Evolutionary conservation across 2,888 invertebrate genomes (phyloP), one percentile per base, ranked within the genome.

Genomic region (Lapara coniferarum): DNA sequence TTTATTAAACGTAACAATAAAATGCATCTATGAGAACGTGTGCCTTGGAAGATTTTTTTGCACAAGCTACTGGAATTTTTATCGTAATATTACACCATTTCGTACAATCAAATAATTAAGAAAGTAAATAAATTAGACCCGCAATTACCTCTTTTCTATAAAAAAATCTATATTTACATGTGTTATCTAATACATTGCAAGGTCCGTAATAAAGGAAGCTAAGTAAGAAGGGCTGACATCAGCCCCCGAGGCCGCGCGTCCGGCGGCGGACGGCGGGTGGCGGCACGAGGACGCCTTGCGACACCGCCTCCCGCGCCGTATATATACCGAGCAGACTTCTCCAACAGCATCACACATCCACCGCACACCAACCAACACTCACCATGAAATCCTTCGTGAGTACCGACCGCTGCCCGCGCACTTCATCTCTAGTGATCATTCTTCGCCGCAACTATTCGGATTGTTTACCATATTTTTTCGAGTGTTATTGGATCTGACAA

Each of bases 381-480:
- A 75, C 71, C 73, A 88, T 88, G 88, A 87, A 82, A 73, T 74
- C 79, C 75, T 80, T 85, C 71, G 88, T 88, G 71, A 88, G 88
- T 88, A 79, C 72, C 8, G 12, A 79, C 72, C 8, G 13, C 14
- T 19, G 19, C 25, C 8, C 19, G 14, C n/a, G 8, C 2, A 25
- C 25, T 25, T 2, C 2, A 25, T 25, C 25, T 1, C 25, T 63
- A 16, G 30, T 16, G 14, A 53, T 13, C 16, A 37, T 8, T 37
- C 37, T 3, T 8, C 37, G 37, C 37, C 5, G 37, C 5, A 37
- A 37, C 37, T 8, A 8, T 6, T 37, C 37, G 37, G 37, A 37
- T 37, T 37, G 37, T 37, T 37, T 37, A 37, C 37, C 37, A 4
- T 2, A 37, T 37, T 37, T 37, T 37, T 37, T 37, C 8, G 37